A percentile compares a stretch with the other conserved stretches of the same genome.
phyloP scores from a whole-genome alignment of 2,888 invertebrate genomes.

The Arctia plantaginis region DNA sequence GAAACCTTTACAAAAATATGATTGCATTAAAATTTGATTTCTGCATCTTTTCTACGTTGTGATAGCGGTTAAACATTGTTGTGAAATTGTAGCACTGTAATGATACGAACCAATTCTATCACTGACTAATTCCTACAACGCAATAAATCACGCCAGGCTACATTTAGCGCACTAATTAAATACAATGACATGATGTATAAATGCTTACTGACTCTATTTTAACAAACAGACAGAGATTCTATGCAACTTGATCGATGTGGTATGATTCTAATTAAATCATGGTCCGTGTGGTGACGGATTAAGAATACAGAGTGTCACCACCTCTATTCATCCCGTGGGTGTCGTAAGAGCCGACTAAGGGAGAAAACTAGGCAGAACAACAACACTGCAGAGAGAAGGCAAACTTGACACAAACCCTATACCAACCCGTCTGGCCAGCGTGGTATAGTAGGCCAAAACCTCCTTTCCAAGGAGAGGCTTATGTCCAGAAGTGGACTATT shows the following conservation, averaged over 20 bases:
- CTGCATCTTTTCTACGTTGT: background rate
- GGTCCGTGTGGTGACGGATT: too few species aligned
- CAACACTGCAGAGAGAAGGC: too few species aligned
- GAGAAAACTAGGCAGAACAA: too few species aligned
- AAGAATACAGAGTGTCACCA: too few species aligned
- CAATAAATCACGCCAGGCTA: slow-evolving; percentile 35
- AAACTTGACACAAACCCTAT: too few species aligned
- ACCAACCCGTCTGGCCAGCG: too few species aligned
- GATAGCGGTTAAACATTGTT: background rate
- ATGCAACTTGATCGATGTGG: background rate
- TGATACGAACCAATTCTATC: slow-evolving; percentile 27
- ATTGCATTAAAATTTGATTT: background rate
- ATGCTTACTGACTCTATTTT: background rate
- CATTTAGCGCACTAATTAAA: slow-evolving; percentile 34
- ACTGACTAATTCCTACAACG: slow-evolving; percentile 41
- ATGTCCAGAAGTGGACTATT: too few species aligned
- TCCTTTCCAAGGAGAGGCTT: too few species aligned
- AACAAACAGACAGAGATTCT: background rate
- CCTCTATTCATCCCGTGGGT: too few species aligned
- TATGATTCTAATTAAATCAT: background rate
- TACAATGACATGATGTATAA: slow-evolving; percentile 25
- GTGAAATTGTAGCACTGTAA: slow-evolving; percentile 6
- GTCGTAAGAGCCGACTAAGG: too few species aligned
- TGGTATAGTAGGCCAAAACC: too few species aligned
- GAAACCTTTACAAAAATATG: background rate